Conservation (phyloP, 1,140 invertebrate species). For the Leucophenga varia region DNA sequence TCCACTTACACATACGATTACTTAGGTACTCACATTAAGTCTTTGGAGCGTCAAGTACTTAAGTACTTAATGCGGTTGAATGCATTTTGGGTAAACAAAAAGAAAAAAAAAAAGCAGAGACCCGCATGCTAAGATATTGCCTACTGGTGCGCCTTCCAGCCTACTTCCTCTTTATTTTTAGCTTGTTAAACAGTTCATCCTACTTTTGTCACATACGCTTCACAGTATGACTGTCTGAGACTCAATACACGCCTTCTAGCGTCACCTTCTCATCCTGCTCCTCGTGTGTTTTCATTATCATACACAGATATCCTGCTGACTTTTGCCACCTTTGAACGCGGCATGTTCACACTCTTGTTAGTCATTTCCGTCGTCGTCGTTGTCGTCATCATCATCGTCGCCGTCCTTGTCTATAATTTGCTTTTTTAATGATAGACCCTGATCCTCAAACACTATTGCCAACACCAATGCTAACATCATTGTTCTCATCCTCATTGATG, state of each 20-base stretch:
- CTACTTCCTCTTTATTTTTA: slow-evolving; percentile 1
- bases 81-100: slow-evolving; percentile 50
- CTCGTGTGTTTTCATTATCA: too few species aligned
- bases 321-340: neutral
- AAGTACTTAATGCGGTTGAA: slow-evolving; percentile 52
- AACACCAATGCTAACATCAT: too few species aligned
- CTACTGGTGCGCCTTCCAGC: too few species aligned
- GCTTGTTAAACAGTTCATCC: slow-evolving; percentile 28
- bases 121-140: too few species aligned
- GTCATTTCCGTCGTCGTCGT: slow-evolving; percentile 4
- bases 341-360: slow-evolving; percentile 27
- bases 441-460: too few species aligned
- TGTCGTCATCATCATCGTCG: slow-evolving; percentile 5
- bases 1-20: slow-evolving; percentile 13
- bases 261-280: too few species aligned
- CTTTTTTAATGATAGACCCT: too few species aligned
- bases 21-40: slow-evolving; percentile 19
- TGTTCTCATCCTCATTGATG: too few species aligned
- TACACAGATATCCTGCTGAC: too few species aligned
- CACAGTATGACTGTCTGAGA: too few species aligned
- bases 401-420: neutral
- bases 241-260: too few species aligned
- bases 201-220: slow-evolving; percentile 33
- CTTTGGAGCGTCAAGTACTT: slow-evolving; percentile 37
- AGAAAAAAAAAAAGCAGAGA: too few species aligned